Evolutionary conservation across 2,888 invertebrate species (phyloP).

Genomic region (Cacoxenus indagator): DNA sequence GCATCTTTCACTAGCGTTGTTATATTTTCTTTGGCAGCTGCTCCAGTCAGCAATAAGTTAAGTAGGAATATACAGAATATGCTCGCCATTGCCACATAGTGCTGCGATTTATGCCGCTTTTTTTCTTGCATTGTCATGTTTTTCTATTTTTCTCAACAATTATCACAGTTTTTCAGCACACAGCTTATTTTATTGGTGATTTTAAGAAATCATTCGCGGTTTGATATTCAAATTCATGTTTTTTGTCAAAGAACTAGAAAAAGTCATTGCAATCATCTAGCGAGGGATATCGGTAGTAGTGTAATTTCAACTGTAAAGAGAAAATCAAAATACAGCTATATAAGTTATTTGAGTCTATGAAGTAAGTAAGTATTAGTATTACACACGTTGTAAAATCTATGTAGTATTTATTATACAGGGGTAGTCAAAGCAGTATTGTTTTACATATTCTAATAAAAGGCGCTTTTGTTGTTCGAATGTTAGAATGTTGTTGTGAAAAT

Average conservation of each 20-base stretch:
- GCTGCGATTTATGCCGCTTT: slow-evolving; percentile 26
- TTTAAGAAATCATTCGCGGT: too few relatives aligned
- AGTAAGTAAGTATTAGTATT: background rate
- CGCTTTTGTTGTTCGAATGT: too few relatives aligned
- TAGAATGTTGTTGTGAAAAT: too few relatives aligned
- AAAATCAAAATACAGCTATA: background rate
- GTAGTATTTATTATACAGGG: too few relatives aligned
- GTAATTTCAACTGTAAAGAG: background rate
- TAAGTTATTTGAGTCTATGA: background rate
- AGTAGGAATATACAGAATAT: slow-evolving; percentile 42
- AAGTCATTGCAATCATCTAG: background rate
- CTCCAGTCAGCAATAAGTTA: slow-evolving; percentile 44
- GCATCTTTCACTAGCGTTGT: slow-evolving; percentile 39
- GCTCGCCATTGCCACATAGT: slow-evolving; percentile 39
- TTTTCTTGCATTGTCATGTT: background rate
- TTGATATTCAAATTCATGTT: too few relatives aligned
- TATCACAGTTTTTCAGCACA: background rate
- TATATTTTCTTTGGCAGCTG: slow-evolving; percentile 45
- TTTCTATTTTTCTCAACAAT: background rate
- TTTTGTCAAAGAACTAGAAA: background rate
- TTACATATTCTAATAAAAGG: too few relatives aligned
- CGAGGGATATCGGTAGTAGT: background rate
- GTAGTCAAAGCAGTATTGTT: too few relatives aligned
- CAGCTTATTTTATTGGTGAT: too few relatives aligned
- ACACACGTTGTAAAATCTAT: too few relatives aligned